phyloP scores from a whole-genome alignment of 2,113 vertebrate species.

The Guaruba guarouba region DNA sequence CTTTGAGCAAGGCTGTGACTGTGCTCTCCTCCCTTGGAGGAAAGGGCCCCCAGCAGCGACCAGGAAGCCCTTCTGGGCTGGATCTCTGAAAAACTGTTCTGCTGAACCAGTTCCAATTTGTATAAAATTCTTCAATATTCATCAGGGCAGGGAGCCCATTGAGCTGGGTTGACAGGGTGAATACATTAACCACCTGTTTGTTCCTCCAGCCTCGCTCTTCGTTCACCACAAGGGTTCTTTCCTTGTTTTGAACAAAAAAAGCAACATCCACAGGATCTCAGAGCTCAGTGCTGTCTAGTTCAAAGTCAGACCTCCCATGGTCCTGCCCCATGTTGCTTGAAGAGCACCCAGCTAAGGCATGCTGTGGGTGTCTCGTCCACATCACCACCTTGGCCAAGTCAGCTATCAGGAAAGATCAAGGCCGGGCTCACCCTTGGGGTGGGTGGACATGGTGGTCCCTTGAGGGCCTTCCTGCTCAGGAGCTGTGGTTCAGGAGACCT shows the following conservation, averaged over 20 bases:
- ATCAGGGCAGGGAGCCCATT: constrained; percentile 39
- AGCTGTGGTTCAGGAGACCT: neutral
- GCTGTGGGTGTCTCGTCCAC: neutral
- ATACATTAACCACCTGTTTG: neutral
- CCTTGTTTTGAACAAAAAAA: neutral
- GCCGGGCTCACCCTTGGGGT: neutral
- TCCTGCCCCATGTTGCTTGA: neutral
- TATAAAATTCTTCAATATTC: constrained; percentile 61
- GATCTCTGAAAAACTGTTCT: constrained; percentile 26
- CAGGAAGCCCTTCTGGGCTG: constrained; percentile 22
- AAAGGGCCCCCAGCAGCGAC: neutral
- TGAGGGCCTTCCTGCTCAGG: neutral
- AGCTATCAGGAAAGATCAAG: neutral
- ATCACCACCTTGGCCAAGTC: neutral
- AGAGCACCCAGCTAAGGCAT: neutral
- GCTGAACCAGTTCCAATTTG: constrained; percentile 61
- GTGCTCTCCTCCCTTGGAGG: neutral
- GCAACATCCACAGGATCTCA: neutral
- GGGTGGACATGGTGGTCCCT: neutral
- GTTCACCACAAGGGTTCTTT: neutral
- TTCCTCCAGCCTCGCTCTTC: neutral
- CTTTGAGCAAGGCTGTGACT: neutral
- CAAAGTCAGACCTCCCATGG: neutral
- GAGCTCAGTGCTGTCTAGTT: neutral
- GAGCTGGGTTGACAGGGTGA: constrained; percentile 24